A percentile compares a stretch with the other conserved stretches of the same genome.
Conservation (phyloP, 1,140 invertebrate genomes). For the Drosophila eugracilis region DNA sequence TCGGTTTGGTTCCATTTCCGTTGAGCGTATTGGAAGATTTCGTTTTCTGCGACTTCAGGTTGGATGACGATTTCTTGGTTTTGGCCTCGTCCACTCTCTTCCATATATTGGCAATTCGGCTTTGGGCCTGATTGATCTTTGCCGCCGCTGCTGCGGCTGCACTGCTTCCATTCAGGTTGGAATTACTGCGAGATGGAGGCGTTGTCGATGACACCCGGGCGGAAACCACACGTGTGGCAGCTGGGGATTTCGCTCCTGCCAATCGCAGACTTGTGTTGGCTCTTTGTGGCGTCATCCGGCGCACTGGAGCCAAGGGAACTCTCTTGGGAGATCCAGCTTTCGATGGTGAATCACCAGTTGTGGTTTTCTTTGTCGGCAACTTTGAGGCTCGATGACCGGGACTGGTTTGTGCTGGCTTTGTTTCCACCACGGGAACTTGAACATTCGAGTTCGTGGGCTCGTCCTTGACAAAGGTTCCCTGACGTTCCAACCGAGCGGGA, state of each 20-base stretch:
- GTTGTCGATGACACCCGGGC: conserved; percentile 86
- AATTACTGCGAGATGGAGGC: conserved; percentile 87
- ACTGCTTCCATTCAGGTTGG: conserved; percentile 84
- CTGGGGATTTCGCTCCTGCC: conserved; percentile 65
- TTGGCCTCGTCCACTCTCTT: conserved; percentile 92
- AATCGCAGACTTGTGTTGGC: conserved; percentile 84
- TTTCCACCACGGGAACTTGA: conserved; percentile 85
- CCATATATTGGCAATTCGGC: conserved; percentile 95
- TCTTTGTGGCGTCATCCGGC: conserved; percentile 85
- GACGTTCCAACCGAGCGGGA: conserved; percentile 88
- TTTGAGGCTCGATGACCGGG: conserved; percentile 84
- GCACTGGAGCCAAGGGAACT: conserved; percentile 16
- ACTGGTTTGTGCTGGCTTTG: conserved; percentile 82
- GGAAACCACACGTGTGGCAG: conserved; percentile 66
- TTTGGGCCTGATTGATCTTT: conserved; percentile 88
- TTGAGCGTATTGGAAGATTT: conserved; percentile 69
- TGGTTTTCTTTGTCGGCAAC: conserved; percentile 70
- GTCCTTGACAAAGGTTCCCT: conserved; percentile 95
- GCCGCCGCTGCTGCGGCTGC: conserved; percentile 57
- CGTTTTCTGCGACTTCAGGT: conserved; percentile 68
- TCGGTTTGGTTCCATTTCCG: conserved; percentile 24
- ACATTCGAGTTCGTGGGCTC: conserved; percentile 86
- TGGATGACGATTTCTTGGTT: conserved; percentile 41
- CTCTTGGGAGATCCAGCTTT: conserved; percentile 42
- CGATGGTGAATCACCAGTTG: conserved; percentile 48